Conservation (phyloP, 2,888 invertebrate species). For the Platycheirus rosarum region DNA sequence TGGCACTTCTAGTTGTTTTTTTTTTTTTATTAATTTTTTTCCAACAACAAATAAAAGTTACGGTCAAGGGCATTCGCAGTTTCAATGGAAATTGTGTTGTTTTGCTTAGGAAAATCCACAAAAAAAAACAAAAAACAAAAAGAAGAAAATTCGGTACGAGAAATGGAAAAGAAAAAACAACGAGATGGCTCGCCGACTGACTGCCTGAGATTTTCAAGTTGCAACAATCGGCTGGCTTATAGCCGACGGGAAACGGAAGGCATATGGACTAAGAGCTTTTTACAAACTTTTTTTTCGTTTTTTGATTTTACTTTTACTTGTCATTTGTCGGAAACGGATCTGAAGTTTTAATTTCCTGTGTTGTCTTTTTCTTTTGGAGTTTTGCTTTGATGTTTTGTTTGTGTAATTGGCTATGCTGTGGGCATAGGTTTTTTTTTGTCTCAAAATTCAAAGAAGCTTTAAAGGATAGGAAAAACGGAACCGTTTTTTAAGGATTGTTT, state of each 20-base stretch:
- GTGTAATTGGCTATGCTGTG: slow-evolving; percentile 21
- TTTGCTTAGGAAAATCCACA: slow-evolving; percentile 57
- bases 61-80: slow-evolving; percentile 73
- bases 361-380: slow-evolving; percentile 10
- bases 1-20: not conserved
- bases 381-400: slow-evolving; percentile 56
- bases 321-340: not conserved
- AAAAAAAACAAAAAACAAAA: slow-evolving; percentile 36
- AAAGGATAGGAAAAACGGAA: too few relatives aligned
- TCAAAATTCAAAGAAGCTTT: not conserved
- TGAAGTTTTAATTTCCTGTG: slow-evolving; percentile 44
- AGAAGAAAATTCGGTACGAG: slow-evolving; percentile 28
- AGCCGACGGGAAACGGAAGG: slow-evolving; percentile 4
- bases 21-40: slow-evolving; percentile 25
- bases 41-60: slow-evolving; percentile 66
- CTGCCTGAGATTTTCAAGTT: slow-evolving; percentile 7
- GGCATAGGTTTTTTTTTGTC: not conserved
- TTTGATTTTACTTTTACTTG: slow-evolving; percentile 12
- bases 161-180: slow-evolving; percentile 38
- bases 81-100: slow-evolving; percentile 65
- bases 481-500: not conserved
- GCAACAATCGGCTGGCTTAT: slow-evolving; percentile 15
- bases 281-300: slow-evolving; percentile 31
- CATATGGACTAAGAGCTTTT: slow-evolving; percentile 35
- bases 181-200: slow-evolving; percentile 21